Conservation (phyloP, 2,113 vertebrate species). For the Cercopithecus mona region DNA sequence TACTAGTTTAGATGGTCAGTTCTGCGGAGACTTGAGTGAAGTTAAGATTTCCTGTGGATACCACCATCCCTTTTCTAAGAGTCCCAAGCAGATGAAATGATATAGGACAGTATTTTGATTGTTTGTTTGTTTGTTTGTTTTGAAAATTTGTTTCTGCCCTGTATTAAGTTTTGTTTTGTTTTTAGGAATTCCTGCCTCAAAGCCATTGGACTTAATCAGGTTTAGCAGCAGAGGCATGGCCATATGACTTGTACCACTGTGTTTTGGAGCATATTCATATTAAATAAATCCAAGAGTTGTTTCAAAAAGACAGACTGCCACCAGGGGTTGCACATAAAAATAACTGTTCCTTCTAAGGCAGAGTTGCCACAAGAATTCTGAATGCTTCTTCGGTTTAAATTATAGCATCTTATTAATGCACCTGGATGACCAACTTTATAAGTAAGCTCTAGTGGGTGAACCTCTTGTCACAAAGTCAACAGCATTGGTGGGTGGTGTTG, state of each 20-base stretch:
- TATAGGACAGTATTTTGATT: neutral
- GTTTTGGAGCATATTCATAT: neutral
- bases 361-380: neutral
- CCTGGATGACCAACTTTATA: neutral
- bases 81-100: neutral
- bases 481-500: neutral
- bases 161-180: neutral
- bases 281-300: neutral
- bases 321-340: neutral
- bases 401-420: neutral
- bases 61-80: neutral
- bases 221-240: rapidly evolving
- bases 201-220: neutral
- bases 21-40: neutral
- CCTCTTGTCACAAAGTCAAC: neutral
- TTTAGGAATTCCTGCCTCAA: neutral
- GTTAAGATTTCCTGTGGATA: neutral
- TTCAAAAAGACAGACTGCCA: neutral
- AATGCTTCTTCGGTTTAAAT: neutral
- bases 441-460: neutral
- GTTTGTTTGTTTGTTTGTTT: neutral
- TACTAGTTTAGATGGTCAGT: neutral
- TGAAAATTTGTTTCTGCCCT: neutral
- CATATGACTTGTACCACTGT: neutral
- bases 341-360: neutral